Percentiles rank a stretch among this genome's conserved stretches.
These are phyloP conservation scores for Eustalomyia histrio DNA, from an alignment of 2,888 invertebrate species.

Conservation along the genomic window DNA sequence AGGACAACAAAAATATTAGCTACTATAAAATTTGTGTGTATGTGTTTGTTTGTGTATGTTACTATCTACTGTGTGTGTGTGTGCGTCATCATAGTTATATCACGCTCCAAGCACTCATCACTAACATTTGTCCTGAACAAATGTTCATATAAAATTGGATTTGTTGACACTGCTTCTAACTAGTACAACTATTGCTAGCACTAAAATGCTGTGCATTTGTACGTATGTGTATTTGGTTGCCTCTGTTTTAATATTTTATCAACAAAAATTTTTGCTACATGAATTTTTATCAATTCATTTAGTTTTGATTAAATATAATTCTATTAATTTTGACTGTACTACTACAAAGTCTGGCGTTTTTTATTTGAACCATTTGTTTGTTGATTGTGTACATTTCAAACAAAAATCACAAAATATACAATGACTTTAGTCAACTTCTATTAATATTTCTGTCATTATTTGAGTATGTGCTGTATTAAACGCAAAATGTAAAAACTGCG, in stretches of 20 bases:
- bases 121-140: constrained; percentile 60
- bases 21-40: constrained; percentile 14
- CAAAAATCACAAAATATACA: constrained; percentile 10
- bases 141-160: constrained; percentile 61
- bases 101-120: constrained; percentile 61
- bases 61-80: constrained; percentile 10
- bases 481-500: too few species aligned
- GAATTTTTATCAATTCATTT: constrained; percentile 50
- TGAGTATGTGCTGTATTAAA: too few species aligned
- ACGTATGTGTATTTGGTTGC: constrained; percentile 3
- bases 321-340: background rate
- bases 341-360: too few species aligned
- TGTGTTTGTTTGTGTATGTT: constrained; percentile 14
- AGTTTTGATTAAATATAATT: constrained; percentile 36
- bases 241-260: constrained; percentile 26
- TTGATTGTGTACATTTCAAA: background rate
- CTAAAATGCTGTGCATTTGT: background rate
- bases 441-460: background rate
- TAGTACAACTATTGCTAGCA: background rate
- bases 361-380: background rate
- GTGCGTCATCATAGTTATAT: constrained; percentile 56
- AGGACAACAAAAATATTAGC: constrained; percentile 37
- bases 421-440: constrained; percentile 7
- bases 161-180: constrained; percentile 53
- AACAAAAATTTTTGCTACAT: constrained; percentile 19